phyloP scores from a whole-genome alignment of 2,797 vertebrate genomes.

The Cynopterus sphinx region DNA sequence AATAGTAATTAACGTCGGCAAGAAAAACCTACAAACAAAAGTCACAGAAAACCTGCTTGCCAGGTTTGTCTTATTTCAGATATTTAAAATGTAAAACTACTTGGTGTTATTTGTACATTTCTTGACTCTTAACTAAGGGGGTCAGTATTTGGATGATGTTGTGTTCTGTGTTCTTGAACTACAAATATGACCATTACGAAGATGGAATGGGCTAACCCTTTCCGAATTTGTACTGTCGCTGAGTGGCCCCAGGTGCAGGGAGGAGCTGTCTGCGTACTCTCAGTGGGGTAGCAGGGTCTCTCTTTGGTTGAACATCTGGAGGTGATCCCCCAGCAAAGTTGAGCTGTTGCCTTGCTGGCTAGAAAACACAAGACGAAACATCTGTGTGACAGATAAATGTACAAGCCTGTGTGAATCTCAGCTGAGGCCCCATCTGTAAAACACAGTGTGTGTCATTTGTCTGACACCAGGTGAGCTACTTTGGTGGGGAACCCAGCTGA shows the following conservation, averaged over 20 bases:
- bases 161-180: slow-evolving; percentile 39
- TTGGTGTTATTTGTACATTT: slow-evolving; percentile 1
- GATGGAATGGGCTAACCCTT: background rate
- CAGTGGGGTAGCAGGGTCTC: slow-evolving; percentile 61
- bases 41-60: slow-evolving; percentile 42
- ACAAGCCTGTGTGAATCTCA: slow-evolving; percentile 66
- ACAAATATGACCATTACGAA: background rate
- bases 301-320: slow-evolving; percentile 75
- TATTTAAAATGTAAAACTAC: slow-evolving; percentile 31
- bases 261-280: slow-evolving; percentile 50
- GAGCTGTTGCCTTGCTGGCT: slow-evolving; percentile 74
- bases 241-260: slow-evolving; percentile 59
- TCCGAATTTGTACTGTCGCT: background rate
- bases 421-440: slow-evolving; percentile 79
- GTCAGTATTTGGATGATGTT: background rate
- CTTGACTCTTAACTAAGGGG: background rate
- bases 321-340: slow-evolving; percentile 68
- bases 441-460: slow-evolving; percentile 72
- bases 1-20: slow-evolving; percentile 56
- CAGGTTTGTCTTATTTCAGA: slow-evolving; percentile 34
- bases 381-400: slow-evolving; percentile 84
- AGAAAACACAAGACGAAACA: slow-evolving; percentile 81
- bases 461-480: slow-evolving; percentile 82
- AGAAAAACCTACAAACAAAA: slow-evolving; percentile 46
- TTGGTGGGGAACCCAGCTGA: slow-evolving; percentile 74